These are phyloP conservation scores for Andrena haemorrhoa DNA, from an alignment of 2,888 invertebrate species.

Conservation along the genomic window DNA sequence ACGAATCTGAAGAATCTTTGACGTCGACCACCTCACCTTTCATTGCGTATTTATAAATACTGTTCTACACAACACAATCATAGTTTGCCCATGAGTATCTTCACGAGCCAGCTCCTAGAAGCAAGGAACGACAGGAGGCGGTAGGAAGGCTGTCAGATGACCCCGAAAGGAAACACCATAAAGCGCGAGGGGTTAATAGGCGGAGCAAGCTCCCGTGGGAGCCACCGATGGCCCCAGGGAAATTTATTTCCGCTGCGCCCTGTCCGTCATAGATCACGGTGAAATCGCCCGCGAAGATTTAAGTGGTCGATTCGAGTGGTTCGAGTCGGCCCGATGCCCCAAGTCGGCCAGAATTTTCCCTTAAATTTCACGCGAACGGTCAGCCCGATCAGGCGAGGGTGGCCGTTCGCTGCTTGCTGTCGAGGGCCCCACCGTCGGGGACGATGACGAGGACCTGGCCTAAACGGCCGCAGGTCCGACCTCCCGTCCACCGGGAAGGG, in stretches of 20 bases:
- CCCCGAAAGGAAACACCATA: slow-evolving; percentile 25
- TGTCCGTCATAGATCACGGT: slow-evolving; percentile 71
- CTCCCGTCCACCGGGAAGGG: background rate
- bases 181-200: slow-evolving; percentile 26
- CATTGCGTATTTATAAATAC: too few relatives aligned
- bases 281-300: slow-evolving; percentile 74
- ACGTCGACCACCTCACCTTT: too few relatives aligned
- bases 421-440: background rate
- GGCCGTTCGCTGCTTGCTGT: background rate
- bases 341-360: slow-evolving; percentile 53
- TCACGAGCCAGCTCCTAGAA: background rate
- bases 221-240: slow-evolving; percentile 39
- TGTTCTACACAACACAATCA: too few relatives aligned
- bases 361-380: slow-evolving; percentile 58
- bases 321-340: background rate
- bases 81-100: too few relatives aligned
- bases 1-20: too few relatives aligned
- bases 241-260: slow-evolving; percentile 59
- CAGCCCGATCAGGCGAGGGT: slow-evolving; percentile 14
- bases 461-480: slow-evolving; percentile 26
- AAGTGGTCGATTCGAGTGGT: slow-evolving; percentile 36
- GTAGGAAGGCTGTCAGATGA: slow-evolving; percentile 1
- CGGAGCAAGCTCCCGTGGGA: slow-evolving; percentile 7
- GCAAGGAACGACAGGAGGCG: too few relatives aligned
- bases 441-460: slow-evolving; percentile 21